A percentile compares a stretch with the other conserved stretches of the same genome.
Conservation (phyloP, 2,113 vertebrate genomes). For the Buteo buteo region DNA sequence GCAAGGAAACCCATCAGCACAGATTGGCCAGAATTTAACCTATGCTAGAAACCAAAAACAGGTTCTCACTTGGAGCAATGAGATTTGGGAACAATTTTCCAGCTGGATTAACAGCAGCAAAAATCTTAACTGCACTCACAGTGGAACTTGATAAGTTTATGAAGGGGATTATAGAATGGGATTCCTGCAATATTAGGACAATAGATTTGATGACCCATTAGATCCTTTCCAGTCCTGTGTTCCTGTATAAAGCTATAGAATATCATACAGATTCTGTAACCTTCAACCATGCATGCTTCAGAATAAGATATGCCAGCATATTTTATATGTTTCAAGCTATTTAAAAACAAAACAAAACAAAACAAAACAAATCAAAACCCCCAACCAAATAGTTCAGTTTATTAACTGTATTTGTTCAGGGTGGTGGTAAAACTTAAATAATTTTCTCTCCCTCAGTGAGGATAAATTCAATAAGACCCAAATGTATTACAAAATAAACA, state of each 20-base stretch:
- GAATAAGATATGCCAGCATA: not conserved
- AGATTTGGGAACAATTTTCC: not conserved
- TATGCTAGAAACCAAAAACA: not conserved
- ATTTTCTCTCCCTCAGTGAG: not conserved
- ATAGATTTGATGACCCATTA: not conserved
- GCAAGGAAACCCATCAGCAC: not conserved
- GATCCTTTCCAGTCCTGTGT: not conserved
- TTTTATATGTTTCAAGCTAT: not conserved
- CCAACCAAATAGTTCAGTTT: not conserved
- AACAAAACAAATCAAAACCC: not conserved
- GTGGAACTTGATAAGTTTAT: not conserved
- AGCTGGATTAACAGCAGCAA: not conserved
- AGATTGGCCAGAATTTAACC: not conserved
- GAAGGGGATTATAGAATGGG: not conserved
- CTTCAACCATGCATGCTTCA: not conserved
- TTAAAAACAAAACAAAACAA: not conserved
- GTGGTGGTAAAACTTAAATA: not conserved
- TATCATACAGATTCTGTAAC: not conserved
- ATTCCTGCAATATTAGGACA: not conserved
- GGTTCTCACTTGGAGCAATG: not conserved
- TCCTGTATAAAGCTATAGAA: not conserved
- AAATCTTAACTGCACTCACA: not conserved
- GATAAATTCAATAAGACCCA: not conserved
- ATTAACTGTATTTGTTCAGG: not conserved
- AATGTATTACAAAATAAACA: slow-evolving; percentile 31